These are phyloP conservation scores for Rhynchophorus ferrugineus DNA, from an alignment of 1,140 invertebrate species.

Conservation along the genomic window DNA sequence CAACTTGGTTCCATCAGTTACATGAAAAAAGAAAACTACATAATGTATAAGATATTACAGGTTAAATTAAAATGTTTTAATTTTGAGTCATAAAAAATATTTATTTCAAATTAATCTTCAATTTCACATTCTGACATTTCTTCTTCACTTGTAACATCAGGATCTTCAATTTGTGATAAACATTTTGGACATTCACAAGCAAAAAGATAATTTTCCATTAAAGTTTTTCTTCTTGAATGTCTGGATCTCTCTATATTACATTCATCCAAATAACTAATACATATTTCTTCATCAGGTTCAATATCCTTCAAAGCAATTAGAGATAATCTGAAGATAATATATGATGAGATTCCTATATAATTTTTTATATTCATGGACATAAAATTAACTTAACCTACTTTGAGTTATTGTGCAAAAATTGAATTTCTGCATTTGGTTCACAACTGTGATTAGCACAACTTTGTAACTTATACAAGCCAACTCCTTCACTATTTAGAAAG, in stretches of 20 bases:
- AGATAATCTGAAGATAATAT: conserved; percentile 44
- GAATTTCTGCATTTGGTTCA: conserved; percentile 75
- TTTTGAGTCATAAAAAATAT: no score
- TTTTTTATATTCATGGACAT: neutral
- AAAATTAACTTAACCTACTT: conserved; percentile 35
- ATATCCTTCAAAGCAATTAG: conserved; percentile 72
- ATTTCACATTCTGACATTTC: conserved; percentile 47
- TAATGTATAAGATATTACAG: no score
- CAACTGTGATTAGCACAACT: conserved; percentile 92
- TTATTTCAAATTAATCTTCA: no score
- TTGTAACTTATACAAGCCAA: conserved; percentile 77
- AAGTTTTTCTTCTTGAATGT: conserved; percentile 76
- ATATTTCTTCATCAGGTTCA: conserved; percentile 77
- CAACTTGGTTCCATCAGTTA: conserved; percentile 58
- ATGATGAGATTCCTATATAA: neutral
- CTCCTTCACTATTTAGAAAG: conserved; percentile 91
- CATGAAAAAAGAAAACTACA: no score
- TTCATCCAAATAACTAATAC: conserved; percentile 85
- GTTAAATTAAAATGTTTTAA: neutral
- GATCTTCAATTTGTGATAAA: conserved; percentile 59
- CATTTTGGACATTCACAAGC: conserved; percentile 77
- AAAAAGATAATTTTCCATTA: conserved; percentile 82
- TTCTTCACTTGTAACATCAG: conserved; percentile 72
- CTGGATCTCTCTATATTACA: conserved; percentile 71
- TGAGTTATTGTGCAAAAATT: conserved; percentile 79